phyloP scores from a whole-genome alignment of 1,140 invertebrate genomes.

The Eufriesea mexicana region DNA sequence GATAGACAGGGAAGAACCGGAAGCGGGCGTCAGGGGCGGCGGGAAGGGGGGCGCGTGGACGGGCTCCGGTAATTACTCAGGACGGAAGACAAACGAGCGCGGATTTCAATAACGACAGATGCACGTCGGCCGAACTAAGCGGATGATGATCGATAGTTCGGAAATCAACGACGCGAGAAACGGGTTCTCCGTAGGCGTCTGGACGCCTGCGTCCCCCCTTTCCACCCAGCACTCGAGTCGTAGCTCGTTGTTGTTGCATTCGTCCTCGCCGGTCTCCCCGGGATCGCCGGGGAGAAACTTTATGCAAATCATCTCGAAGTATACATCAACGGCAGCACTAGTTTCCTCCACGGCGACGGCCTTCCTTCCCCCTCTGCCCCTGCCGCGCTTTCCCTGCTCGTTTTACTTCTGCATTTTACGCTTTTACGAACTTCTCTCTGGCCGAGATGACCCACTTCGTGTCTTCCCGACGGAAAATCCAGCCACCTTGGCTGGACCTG shows the following conservation, averaged over 20 bases:
- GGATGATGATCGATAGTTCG: conserved; percentile 52
- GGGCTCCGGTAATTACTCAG: conserved; percentile 42
- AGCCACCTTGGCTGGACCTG: conserved; percentile 11
- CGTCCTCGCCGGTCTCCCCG: conserved; percentile 25
- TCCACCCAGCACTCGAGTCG: background rate
- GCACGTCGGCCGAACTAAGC: conserved; percentile 38
- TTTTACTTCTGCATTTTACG: conserved; percentile 26
- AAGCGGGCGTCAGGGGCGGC: background rate
- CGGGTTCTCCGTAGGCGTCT: conserved; percentile 9
- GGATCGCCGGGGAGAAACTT: conserved; percentile 38
- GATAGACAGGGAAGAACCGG: background rate
- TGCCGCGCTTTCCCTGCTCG: background rate
- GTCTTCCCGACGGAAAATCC: conserved; percentile 33
- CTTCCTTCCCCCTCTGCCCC: background rate
- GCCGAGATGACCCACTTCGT: conserved; percentile 30
- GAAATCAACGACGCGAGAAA: conserved; percentile 48
- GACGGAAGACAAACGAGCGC: conserved; percentile 48
- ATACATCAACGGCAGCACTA: conserved; percentile 22
- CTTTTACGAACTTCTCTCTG: conserved; percentile 24
- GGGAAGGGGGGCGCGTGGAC: background rate
- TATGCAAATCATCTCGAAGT: conserved; percentile 47
- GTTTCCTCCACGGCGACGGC: no score
- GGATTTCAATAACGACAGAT: conserved; percentile 56
- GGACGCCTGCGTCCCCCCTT: background rate
- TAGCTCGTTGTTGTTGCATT: conserved; percentile 20